Conservation (phyloP, 2,113 vertebrate species). For the Pterocles gutturalis region DNA sequence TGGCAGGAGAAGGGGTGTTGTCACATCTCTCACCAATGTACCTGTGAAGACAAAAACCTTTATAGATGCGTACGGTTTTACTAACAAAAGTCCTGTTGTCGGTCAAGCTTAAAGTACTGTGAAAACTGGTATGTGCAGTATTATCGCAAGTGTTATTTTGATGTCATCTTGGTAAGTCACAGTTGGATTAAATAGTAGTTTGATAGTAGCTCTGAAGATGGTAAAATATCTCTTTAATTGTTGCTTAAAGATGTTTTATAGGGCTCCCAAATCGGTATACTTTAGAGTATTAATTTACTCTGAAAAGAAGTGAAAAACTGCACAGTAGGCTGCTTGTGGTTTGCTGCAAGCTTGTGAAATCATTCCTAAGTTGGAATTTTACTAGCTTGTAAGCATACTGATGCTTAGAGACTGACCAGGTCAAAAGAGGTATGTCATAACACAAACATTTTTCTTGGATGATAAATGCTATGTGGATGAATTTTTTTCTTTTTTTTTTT, state of each 20-base stretch:
- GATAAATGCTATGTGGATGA: background rate
- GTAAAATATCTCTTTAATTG: background rate
- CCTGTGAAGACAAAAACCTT: background rate
- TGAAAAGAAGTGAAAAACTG: background rate
- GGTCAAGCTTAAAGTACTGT: background rate
- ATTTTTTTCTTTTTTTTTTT: background rate
- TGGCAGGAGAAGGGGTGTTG: background rate
- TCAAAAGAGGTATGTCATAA: background rate
- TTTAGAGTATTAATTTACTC: background rate
- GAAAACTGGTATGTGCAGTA: background rate
- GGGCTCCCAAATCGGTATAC: background rate
- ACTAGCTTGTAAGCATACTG: background rate
- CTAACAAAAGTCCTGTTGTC: background rate
- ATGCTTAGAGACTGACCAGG: background rate
- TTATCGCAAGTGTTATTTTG: background rate
- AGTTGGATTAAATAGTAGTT: background rate
- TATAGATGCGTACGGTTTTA: background rate
- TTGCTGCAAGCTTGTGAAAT: background rate
- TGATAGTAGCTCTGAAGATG: background rate
- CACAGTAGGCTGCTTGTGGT: background rate
- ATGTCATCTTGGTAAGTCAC: background rate
- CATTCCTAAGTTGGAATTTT: background rate
- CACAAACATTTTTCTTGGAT: slow-evolving; percentile 12
- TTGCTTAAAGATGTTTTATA: background rate
- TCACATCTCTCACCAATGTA: background rate